These are phyloP conservation scores for Hirtodrosophila alboralis DNA, from an alignment of 2,888 invertebrate genomes.

Conservation along the genomic window DNA sequence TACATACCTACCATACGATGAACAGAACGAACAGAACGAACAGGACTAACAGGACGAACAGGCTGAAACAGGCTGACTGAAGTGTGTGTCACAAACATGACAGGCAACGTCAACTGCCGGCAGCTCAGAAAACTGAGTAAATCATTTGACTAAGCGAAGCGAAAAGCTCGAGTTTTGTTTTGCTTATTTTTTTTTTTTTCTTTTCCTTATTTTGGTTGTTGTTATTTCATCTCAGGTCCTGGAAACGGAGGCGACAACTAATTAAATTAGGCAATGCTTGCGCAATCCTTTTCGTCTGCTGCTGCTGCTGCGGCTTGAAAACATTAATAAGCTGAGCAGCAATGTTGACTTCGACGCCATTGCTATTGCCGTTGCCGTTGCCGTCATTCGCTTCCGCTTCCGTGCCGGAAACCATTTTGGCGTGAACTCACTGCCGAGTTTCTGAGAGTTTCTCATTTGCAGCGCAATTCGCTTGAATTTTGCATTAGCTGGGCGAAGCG, in stretches of 20 bases:
- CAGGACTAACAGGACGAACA: conserved; percentile 17
- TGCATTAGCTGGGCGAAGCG: conserved; percentile 67
- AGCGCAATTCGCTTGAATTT: conserved; percentile 72
- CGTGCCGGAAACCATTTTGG: conserved; percentile 78
- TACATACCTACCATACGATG: too few relatives aligned
- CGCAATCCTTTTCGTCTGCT: conserved; percentile 62
- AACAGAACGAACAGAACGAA: conserved; percentile 10
- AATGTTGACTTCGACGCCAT: conserved; percentile 21
- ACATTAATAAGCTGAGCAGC: conserved; percentile 68
- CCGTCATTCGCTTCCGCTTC: conserved; percentile 70
- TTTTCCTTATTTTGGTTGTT: conserved; percentile 5
- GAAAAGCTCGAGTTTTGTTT: conserved; percentile 33
- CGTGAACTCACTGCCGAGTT: conserved; percentile 62
- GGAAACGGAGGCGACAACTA: conserved; percentile 59
- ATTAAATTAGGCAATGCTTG: conserved; percentile 71
- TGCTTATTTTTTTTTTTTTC: conserved; percentile 1
- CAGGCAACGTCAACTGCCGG: conserved; percentile 71
- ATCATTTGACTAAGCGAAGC: conserved; percentile 70
- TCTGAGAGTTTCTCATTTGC: conserved; percentile 67
- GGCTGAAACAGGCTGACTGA: conserved; percentile 57
- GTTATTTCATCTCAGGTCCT: conserved; percentile 3
- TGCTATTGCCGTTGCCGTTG: conserved; percentile 20
- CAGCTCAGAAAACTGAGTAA: conserved; percentile 65
- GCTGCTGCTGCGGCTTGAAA: conserved; percentile 57
- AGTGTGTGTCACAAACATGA: conserved; percentile 79